Evolutionary conservation across 2,888 invertebrate species (phyloP).

Genomic region (Alloscopus bannaensis): DNA sequence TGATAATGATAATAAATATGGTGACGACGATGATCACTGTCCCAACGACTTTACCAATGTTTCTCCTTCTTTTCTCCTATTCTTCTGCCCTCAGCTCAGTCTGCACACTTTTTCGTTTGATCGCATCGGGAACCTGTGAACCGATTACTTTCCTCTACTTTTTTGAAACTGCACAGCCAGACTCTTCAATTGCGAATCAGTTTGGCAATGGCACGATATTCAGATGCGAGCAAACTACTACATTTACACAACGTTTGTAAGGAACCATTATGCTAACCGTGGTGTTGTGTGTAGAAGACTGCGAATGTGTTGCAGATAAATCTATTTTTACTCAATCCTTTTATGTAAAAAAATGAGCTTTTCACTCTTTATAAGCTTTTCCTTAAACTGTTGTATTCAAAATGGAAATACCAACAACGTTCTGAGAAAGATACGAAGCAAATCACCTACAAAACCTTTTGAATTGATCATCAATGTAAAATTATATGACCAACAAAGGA

Average conservation of each 20-base stretch:
- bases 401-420: neutral
- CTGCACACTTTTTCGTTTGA: conserved; percentile 16
- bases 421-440: neutral
- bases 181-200: neutral
- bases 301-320: neutral
- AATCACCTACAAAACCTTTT: too few species aligned
- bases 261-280: too few species aligned
- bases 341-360: too few species aligned
- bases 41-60: conserved; percentile 22
- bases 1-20: conserved; percentile 38
- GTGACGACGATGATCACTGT: conserved; percentile 38
- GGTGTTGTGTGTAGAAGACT: neutral
- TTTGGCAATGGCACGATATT: neutral
- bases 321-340: too few species aligned
- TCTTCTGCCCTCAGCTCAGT: neutral
- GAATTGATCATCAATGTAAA: conserved; percentile 53
- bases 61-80: conserved; percentile 32
- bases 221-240: conserved; percentile 9
- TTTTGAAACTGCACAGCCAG: conserved; percentile 5
- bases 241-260: too few species aligned
- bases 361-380: conserved; percentile 4
- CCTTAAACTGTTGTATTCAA: conserved; percentile 8
- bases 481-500: conserved; percentile 31
- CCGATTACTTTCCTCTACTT: conserved; percentile 34
- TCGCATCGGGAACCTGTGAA: conserved; percentile 44